phyloP scores from a whole-genome alignment of 2,113 vertebrate genomes.

The Gymnorhina tibicen region DNA sequence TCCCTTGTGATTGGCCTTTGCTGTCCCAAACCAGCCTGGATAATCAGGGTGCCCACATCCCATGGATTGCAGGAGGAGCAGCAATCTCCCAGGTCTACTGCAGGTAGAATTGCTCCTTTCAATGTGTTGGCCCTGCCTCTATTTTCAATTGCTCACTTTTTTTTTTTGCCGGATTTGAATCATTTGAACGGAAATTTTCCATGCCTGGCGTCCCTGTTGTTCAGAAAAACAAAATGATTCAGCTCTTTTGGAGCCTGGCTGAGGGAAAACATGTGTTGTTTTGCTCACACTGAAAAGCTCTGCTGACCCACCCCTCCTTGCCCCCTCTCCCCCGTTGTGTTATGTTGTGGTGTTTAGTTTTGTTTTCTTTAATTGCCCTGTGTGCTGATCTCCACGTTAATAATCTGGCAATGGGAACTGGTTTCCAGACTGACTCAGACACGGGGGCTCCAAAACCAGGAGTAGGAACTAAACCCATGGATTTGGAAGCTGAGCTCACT shows the following conservation, averaged over 20 bases:
- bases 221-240: conserved; percentile 28
- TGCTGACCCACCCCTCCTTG: not conserved
- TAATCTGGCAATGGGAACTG: not conserved
- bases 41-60: not conserved
- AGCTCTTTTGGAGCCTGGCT: not conserved
- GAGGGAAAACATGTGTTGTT: conserved; percentile 47
- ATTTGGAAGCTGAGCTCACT: not conserved
- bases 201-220: not conserved
- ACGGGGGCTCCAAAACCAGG: not conserved
- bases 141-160: not conserved
- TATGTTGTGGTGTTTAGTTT: not conserved
- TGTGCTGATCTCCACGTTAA: not conserved
- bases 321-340: not conserved
- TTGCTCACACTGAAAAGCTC: not conserved
- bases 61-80: not conserved
- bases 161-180: not conserved
- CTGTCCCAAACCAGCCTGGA: not conserved
- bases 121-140: not conserved
- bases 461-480: not conserved
- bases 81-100: not conserved
- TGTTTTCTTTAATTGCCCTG: not conserved
- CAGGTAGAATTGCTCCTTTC: not conserved
- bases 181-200: not conserved
- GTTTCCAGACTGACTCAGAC: not conserved
- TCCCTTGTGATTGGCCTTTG: not conserved